phyloP scores from a whole-genome alignment of 2,797 vertebrate genomes.

The Sebastes hubbsi region DNA sequence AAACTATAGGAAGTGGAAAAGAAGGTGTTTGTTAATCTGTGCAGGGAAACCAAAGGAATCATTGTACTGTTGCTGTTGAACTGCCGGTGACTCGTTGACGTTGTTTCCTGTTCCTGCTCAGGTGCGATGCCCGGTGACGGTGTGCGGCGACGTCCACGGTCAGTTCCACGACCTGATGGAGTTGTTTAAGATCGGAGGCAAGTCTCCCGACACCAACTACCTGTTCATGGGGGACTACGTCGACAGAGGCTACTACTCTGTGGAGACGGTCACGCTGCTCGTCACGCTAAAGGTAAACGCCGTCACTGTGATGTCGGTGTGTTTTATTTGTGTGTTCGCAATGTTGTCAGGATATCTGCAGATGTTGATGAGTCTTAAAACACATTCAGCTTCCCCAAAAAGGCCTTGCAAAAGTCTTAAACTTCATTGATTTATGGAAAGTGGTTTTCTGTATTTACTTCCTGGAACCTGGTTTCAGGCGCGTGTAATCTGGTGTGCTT shows the following conservation, averaged over 20 bases:
- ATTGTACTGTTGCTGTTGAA: neutral
- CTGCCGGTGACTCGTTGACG: neutral
- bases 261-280: conserved; percentile 95
- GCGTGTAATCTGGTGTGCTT: neutral
- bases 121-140: conserved; percentile 95
- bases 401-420: too few relatives aligned
- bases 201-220: conserved; percentile 97
- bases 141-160: conserved; percentile 95
- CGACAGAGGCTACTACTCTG: conserved; percentile 96
- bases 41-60: neutral
- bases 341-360: neutral
- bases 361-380: neutral
- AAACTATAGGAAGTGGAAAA: too few relatives aligned
- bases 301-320: neutral
- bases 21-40: neutral
- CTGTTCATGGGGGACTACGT: conserved; percentile 98
- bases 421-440: too few relatives aligned
- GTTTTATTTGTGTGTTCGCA: neutral
- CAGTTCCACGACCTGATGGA: conserved; percentile 98
- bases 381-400: too few relatives aligned
- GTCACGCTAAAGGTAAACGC: conserved; percentile 92
- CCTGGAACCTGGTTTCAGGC: neutral
- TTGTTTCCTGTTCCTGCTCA: conserved; percentile 60
- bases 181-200: conserved; percentile 96
- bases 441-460: neutral